Evolutionary conservation across 2,797 vertebrate species (phyloP), one percentile per base, ranked within the genome.

Genomic region (Chaetodon trifasciatus): DNA sequence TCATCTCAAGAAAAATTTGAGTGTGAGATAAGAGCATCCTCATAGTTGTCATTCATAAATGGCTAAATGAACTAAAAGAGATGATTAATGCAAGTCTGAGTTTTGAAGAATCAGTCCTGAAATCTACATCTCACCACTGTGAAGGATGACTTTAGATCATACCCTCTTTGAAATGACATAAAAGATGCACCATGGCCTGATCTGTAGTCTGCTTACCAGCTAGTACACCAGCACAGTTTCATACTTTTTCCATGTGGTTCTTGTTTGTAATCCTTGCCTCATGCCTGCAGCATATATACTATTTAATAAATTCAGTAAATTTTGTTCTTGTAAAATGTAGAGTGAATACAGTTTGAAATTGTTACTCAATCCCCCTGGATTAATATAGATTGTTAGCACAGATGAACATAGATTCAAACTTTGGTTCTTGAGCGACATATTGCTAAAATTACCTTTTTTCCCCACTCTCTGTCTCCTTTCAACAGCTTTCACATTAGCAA

Each of bases 121-220:
- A 67, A 57, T 75, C 62, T 57, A 52, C 67, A 71, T 67, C 23
- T 63, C 63, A 63, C 15, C 12, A 8, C 13, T 47, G 44, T 24
- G n/a, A 55, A 47, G 62, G 37, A 21, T 63, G 69, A 60, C 3
- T 5, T 69, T 50, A 50, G 62, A 67, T 61, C 58, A 60, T 17
- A 49, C 32, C 65, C 60, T 76, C 42, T 73, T 37, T 65, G 64
- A 68, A 61, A 69, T 15, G 7, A 44, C 55, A 74, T 81, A 46
- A 71, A 77, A 68, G 68, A 68, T 61, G 32, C 35, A 70, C 60
- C 39, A 66, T 37, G 24, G 16, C 13, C 58, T 46, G 42, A 67
- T 79, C 57, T 67, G 72, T 57, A 67, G 56, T 71, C 67, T 44
- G 67, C 47, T 61, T 55, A 76, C 40, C 2, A 15, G 66, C 11